These are phyloP conservation scores for Tenebrosternarchus preto DNA, from an alignment of 2,113 vertebrate genomes.

Conservation along the genomic window DNA sequence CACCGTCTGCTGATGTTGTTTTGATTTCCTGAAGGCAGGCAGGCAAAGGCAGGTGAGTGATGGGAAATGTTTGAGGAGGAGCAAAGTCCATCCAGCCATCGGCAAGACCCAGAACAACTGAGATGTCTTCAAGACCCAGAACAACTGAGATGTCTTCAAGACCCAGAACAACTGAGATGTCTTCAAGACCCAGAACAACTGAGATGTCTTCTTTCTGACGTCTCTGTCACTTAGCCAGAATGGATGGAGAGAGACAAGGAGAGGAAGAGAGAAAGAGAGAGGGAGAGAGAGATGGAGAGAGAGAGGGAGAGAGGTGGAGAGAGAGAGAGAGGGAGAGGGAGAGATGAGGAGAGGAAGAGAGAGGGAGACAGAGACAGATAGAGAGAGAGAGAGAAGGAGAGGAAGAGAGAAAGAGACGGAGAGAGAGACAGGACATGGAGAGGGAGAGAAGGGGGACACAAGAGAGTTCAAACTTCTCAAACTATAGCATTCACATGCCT, in stretches of 20 bases:
- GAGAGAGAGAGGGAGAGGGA: no score
- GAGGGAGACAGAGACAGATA: no score
- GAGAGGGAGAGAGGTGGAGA: no score
- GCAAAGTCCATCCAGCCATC: background rate
- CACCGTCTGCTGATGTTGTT: background rate
- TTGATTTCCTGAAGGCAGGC: constrained; percentile 11
- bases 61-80: background rate
- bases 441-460: no score
- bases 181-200: background rate
- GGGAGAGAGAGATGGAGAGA: background rate
- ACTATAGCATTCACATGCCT: no score
- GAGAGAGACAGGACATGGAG: no score
- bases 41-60: background rate
- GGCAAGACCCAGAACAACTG: background rate
- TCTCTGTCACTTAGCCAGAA: background rate
- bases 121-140: background rate
- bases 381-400: no score
- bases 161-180: background rate
- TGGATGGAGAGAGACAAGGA: background rate
- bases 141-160: background rate
- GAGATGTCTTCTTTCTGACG: background rate
- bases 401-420: no score
- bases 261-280: background rate
- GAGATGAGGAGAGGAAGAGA: no score
- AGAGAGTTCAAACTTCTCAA: no score